These are phyloP conservation scores for Drosophila paramelanica DNA, from an alignment of 2,888 invertebrate genomes.

Conservation along the genomic window DNA sequence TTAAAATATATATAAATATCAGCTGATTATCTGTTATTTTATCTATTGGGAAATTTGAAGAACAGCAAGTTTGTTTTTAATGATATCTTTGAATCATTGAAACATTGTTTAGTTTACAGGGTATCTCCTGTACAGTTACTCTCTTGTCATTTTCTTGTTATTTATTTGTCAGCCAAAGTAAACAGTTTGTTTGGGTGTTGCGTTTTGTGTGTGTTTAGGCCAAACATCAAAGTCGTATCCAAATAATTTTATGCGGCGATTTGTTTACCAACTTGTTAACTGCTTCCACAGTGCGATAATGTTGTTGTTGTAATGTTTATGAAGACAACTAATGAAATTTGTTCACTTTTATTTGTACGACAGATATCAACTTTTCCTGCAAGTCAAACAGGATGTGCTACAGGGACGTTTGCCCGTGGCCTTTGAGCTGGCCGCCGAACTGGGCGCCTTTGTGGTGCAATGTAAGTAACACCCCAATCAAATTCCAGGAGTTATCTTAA, in stretches of 20 bases:
- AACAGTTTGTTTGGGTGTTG: conserved; percentile 44
- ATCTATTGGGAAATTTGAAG: too few relatives aligned
- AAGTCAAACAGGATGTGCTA: conserved; percentile 97
- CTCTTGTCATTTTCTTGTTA: conserved; percentile 28
- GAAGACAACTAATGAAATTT: conserved; percentile 63
- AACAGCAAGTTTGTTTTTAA: too few relatives aligned
- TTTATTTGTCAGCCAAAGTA: conserved; percentile 54
- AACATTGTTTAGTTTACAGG: background rate
- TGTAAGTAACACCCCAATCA: conserved; percentile 89
- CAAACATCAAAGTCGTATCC: conserved; percentile 62
- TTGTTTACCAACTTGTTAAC: conserved; percentile 68
- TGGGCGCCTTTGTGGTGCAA: conserved; percentile 96
- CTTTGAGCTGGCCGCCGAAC: conserved; percentile 95
- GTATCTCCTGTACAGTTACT: background rate
- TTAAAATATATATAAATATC: too few relatives aligned
- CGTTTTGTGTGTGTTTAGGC: conserved; percentile 58
- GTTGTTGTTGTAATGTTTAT: conserved; percentile 21
- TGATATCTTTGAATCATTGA: background rate
- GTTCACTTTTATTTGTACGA: conserved; percentile 36
- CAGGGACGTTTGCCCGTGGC: conserved; percentile 96
- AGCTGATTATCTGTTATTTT: too few relatives aligned
- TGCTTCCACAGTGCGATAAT: conserved; percentile 13
- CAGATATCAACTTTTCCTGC: conserved; percentile 98
- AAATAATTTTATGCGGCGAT: conserved; percentile 62
- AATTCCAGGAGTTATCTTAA: background rate